phyloP scores from a whole-genome alignment of 2,888 invertebrate species.

The Blastobasis lacticolella region DNA sequence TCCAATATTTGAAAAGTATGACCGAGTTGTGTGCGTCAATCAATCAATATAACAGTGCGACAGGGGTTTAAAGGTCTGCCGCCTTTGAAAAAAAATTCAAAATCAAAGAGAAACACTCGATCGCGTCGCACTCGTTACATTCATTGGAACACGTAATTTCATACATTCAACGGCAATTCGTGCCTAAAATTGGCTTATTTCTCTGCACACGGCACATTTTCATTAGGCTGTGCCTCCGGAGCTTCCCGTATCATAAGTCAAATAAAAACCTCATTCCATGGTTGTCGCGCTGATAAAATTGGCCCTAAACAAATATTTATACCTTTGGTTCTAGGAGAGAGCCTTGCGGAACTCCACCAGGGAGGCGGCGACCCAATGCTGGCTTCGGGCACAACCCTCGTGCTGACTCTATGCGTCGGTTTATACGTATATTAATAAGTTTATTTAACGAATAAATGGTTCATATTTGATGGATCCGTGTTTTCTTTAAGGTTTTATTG shows the following conservation, averaged over 20 bases:
- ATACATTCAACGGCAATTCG: no score
- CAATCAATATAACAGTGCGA: no score
- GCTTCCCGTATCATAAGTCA: neutral
- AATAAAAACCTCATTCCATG: neutral
- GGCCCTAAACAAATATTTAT: neutral
- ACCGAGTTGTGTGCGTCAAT: no score
- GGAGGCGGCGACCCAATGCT: conserved; percentile 27
- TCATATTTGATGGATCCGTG: conserved; percentile 34
- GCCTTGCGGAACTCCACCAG: conserved; percentile 64
- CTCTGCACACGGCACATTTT: neutral
- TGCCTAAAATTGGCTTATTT: no score
- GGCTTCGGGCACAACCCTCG: conserved; percentile 20
- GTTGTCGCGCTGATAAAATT: neutral
- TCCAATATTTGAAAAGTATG: no score
- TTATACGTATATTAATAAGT: conserved; percentile 35
- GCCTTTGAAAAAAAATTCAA: no score
- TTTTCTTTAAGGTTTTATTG: no score
- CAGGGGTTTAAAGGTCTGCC: no score
- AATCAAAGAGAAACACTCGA: no score
- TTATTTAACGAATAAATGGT: conserved; percentile 37
- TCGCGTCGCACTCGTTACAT: no score
- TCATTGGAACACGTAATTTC: no score
- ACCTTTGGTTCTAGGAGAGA: conserved; percentile 43
- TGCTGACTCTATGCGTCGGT: conserved; percentile 35
- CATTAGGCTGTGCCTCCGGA: neutral